Conservation (phyloP, 2,113 vertebrate genomes). For the Vireo altiloquus region DNA sequence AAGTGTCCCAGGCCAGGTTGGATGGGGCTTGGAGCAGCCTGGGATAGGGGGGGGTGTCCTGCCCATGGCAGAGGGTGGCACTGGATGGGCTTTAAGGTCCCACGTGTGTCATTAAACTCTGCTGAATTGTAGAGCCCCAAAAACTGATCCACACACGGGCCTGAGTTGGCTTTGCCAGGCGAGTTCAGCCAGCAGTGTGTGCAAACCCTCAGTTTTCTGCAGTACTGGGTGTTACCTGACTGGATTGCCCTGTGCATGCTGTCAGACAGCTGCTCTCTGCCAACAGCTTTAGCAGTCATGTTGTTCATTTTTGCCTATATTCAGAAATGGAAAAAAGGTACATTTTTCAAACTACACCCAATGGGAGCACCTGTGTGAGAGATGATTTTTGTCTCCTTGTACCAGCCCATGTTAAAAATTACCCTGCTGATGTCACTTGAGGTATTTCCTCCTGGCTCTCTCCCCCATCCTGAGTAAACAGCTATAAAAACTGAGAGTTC, state of each 20-base stretch:
- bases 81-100: not conserved
- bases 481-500: not conserved
- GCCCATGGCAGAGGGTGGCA: not conserved
- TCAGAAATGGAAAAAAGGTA: not conserved
- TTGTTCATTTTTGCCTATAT: not conserved
- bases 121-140: constrained; percentile 60
- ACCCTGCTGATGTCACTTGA: not conserved
- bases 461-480: not conserved
- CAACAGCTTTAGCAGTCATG: not conserved
- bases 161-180: not conserved
- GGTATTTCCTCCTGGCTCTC: not conserved
- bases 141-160: constrained; percentile 43
- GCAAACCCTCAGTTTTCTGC: not conserved
- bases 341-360: not conserved
- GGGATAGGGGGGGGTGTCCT: not conserved
- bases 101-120: not conserved
- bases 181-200: constrained; percentile 48
- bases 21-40: not conserved
- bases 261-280: not conserved
- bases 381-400: not conserved
- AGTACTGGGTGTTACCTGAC: fast-evolving
- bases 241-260: not conserved
- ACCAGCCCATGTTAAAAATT: not conserved
- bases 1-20: not conserved
- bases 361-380: not conserved